Percentiles rank a stretch among this genome's conserved stretches.
Evolutionary conservation across 2,888 invertebrate genomes (phyloP).

Genomic region (Lithophane socia): DNA sequence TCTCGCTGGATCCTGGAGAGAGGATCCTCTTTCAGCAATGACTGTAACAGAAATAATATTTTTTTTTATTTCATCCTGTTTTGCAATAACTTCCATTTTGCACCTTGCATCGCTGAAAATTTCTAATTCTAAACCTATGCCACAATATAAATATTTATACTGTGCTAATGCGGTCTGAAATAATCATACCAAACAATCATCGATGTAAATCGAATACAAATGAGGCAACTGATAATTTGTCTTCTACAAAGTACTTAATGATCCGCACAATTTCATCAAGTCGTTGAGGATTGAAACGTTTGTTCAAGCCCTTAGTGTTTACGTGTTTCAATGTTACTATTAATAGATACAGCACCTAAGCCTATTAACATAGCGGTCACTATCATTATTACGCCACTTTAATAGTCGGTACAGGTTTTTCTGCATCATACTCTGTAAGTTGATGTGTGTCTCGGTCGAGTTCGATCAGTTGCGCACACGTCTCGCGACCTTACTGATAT

Average conservation of each 20-base stretch:
- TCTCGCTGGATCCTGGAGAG: constrained; percentile 96
- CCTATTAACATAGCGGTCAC: constrained; percentile 34
- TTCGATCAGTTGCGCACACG: constrained; percentile 41
- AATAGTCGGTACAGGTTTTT: constrained; percentile 63
- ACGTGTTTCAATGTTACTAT: constrained; percentile 38
- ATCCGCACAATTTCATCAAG: too few species aligned
- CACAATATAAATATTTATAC: too few species aligned
- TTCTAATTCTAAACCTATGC: not conserved
- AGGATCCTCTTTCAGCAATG: constrained; percentile 92
- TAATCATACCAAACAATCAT: not conserved
- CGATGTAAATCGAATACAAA: not conserved
- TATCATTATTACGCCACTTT: constrained; percentile 54
- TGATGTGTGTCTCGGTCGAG: constrained; percentile 66
- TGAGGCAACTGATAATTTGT: not conserved
- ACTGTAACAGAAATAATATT: constrained; percentile 80
- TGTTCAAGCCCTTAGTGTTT: constrained; percentile 17
- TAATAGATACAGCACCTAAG: constrained; percentile 31
- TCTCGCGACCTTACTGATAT: constrained; percentile 65
- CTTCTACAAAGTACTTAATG: constrained; percentile 3
- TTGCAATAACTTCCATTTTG: not conserved
- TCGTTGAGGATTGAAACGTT: not conserved
- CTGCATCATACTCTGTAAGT: constrained; percentile 47
- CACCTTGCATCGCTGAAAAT: not conserved
- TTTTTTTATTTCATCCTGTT: not conserved
- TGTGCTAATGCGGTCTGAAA: not conserved